Base-by-base conservation (phyloP, 2,113 vertebrate species). In the Gobius niger region DNA sequence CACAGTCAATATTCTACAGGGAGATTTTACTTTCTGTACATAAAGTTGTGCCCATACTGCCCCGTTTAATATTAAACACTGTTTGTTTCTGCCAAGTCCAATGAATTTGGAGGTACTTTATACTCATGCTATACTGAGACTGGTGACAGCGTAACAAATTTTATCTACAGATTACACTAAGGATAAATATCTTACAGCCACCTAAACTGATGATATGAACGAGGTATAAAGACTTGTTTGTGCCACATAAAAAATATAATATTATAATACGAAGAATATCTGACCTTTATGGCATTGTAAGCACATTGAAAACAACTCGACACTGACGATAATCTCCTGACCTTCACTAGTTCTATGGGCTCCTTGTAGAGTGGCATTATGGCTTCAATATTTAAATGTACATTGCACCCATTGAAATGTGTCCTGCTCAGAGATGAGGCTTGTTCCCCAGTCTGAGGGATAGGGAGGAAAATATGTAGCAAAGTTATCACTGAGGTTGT, bases 101-200 rank as follows among this genome's bases (percentile, higher is more conserved):
- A 76, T 84, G 46, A 44, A n/a, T 14, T 80, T 70, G 53, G 40
- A 14, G 44, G 15, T 53, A 56, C 12, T 70, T 76, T 3, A 49
- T 47, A 63, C 56, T 72, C 46, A 68, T 54, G 65, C 59, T 70
- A 67, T 64, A 47, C 65, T 49, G 61, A 15, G 57, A 65, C 60
- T 65, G 73, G 87, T 78, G 88, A 88, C 78, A 9, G 61, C 52
- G 63, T 64, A 80, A 78, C 79, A 77, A 64, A 80, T 77, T 73
- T 12, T 75, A 63, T 73, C 71, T 64, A 62, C 77, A 73, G 63
- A 67, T 78, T 76, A 67, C 73, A 59, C 74, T 51, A 34, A 24
- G 54, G 18, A 51, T n/a, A 40, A 40, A 16, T 41, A 13, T 59
- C 56, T 59, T 59, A 14, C 34, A 59, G 24, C 34, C 34, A 59